Percentiles rank a stretch among this genome's conserved stretches.
Conservation (phyloP, 2,113 vertebrate genomes). For the Calidris pygmaea region DNA sequence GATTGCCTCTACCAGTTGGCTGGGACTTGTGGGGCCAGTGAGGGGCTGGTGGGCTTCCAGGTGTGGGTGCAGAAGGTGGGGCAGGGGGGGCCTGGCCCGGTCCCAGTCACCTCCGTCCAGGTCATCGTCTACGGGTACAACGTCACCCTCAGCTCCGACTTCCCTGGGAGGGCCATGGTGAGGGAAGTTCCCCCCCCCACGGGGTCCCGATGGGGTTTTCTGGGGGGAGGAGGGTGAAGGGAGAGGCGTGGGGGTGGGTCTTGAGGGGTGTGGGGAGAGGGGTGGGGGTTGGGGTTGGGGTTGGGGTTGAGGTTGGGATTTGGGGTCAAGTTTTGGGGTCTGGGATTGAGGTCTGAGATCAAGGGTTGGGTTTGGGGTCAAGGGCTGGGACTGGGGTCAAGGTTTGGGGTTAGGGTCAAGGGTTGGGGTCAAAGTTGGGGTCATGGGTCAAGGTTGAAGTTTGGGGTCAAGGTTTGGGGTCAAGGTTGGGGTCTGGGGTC, state of each 20-base stretch:
- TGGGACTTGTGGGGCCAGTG: background rate
- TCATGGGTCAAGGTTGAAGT: too few species aligned
- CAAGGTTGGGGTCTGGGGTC: too few species aligned
- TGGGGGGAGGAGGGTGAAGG: too few species aligned
- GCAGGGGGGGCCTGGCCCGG: constrained; percentile 57
- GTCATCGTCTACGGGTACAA: constrained; percentile 60
- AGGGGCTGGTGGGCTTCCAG: constrained; percentile 55
- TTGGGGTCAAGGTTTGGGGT: background rate
- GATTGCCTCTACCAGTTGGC: constrained; percentile 73
- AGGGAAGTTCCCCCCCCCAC: constrained; percentile 30
- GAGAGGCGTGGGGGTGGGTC: background rate
- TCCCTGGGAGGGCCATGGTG: background rate
- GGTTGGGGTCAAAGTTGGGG: background rate
- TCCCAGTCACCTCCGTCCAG: constrained; percentile 52
- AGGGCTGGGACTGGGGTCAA: too few species aligned
- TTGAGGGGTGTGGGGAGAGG: too few species aligned
- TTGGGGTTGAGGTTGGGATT: background rate
- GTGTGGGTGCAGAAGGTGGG: constrained; percentile 70
- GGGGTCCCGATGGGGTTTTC: constrained; percentile 31
- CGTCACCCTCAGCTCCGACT: constrained; percentile 41
- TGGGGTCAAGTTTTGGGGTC: too few species aligned
- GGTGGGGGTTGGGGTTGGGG: background rate
- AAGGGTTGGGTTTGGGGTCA: background rate
- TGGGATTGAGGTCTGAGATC: too few species aligned
- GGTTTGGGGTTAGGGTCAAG: too few species aligned